Base-by-base conservation (phyloP, 2,113 vertebrate species). In the Puffinus mauretanicus region DNA sequence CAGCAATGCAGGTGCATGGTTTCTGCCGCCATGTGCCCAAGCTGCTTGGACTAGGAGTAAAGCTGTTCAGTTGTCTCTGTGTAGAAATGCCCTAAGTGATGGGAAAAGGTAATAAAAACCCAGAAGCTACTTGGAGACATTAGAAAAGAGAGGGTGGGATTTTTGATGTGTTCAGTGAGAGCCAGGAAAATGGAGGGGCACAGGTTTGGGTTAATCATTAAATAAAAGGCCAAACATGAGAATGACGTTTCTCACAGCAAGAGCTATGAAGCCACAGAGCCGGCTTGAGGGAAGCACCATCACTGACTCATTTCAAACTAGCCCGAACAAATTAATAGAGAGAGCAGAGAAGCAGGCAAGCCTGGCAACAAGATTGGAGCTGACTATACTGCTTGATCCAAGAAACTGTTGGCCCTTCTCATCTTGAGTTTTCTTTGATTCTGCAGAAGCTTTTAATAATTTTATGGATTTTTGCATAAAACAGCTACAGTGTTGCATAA, bases 381-480 rank as follows among this genome's bases (percentile, higher is more conserved):
- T 97, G 82, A 89, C 2, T 34, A 17, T 30, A 29, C 42, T 85
- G 27, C 85, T 91, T 89, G 77, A 94, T 93, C 93, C 94, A 96
- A 97, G 82, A 94, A 97, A 83, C 66, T 78, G 81, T 89, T 93
- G 88, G 87, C 80, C 77, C 61, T 97, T 97, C 93, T 93, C 67
- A 91, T 92, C 64, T 83, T 75, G 62, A 95, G 38, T 81, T 95
- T 93, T 96, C 92, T 97, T 97, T 97, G 84, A 97, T 96, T 97
- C 70, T 93, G 55, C 84, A 94, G 92, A 95, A 90, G 86, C 76
- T 96, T 96, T 97, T 92, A 96, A 96, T 93, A 97, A 96, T 90
- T 97, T 92, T 96, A 95, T 86, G 72, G 72, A 89, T 92, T 93
- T 96, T 95, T 97, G 88, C 93, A 92, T 95, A 82, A 94, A 95